Evolutionary conservation across 2,797 vertebrate species (phyloP), one percentile per base, ranked within the genome.

Genomic region (Neosilurus mollespiculum): DNA sequence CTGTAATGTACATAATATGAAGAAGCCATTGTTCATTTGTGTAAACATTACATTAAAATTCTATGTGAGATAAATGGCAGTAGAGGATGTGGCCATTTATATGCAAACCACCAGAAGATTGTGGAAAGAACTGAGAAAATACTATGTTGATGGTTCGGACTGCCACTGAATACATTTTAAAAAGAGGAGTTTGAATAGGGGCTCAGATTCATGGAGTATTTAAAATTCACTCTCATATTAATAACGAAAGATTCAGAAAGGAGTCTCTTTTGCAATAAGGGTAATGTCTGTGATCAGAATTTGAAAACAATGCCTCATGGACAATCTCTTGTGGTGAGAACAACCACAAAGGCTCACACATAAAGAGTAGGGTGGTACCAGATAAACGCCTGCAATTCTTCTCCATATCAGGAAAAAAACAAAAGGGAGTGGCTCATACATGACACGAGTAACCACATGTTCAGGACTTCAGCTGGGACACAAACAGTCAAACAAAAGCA

Each of bases 401-500:
- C 37, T 49, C 37, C 11, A 56, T 20, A 34, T 43, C 14, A 8
- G 9, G 59, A 22, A 4, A 34, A 72, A 72, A 85, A 85, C 73
- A n/a, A 81, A 81, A 78, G 65, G 43, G 53, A 37, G 9, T 78
- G 49, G 70, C 64, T 70, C 49, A 26, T 24, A 37, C 79, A 70
- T 84, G 80, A 72, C 16, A 53, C 14, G 26, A 78, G 26, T 18
- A 16, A 14, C 71, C 84, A 79, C 80, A 78, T 85, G 80, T 37
- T 43, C 10, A 26, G 15, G 12, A 26, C 26, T 24, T 82, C 73
- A 65, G 71, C 64, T 51, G 22, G 18, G 71, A 69, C 20, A 66
- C 67, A 84, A 67, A 72, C 76, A 71, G 62, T 20, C 69, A 61
- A 78, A 85, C 84, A 85, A 78, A 78, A n/a, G 24, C 1, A 24